Evolutionary conservation across 2,797 vertebrate species (phyloP), one percentile per base, ranked within the genome.

Genomic region (Spatula clypeata): DNA sequence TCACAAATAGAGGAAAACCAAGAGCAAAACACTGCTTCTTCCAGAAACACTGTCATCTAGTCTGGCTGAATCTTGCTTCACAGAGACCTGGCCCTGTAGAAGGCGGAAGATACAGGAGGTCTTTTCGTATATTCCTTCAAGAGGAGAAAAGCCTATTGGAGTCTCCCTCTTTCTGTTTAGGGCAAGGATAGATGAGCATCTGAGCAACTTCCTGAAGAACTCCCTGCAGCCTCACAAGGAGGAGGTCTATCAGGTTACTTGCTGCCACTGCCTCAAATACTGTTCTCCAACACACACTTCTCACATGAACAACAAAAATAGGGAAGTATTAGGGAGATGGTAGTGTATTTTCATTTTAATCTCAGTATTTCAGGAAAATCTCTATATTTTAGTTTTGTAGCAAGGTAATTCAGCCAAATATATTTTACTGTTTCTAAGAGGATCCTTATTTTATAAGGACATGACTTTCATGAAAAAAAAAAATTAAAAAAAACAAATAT

Each of bases 151-250:
- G 6, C 8, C 8, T 11, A 9, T 3, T 1, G 10, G 51, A 32
- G 26, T 3, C 15, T 38, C 42, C 17, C 26, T 12, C 42, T 49
- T 6, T 10, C 29, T 53, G 62, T 27, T 27, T 10, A 1, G 3
- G 13, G 18, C 47, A 79, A 47, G 32, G 49, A 16, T 58, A 51
- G 38, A 23, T 26, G 14, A 49, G 23, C 7, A 6, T 5, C 0
- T 0, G 4, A 29, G 34, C 38, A 8, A 1, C 1, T 36, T 13
- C n/a, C n/a, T 26, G 34, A 36, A 87, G 47, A 9, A 12, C 24
- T 42, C 19, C 1, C 29, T 62, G 16, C 61, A 47, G 45, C 38
- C 47, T 74, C 13, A 0, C 6, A 13, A 47, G 11, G 15, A 58
- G 5, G 12, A 55, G 9, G 6, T 7, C 20, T 26, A 5, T 4